Percentiles rank a stretch among this genome's conserved stretches.
Conservation (phyloP, 2,797 vertebrate species). For the Mallotus villosus region DNA sequence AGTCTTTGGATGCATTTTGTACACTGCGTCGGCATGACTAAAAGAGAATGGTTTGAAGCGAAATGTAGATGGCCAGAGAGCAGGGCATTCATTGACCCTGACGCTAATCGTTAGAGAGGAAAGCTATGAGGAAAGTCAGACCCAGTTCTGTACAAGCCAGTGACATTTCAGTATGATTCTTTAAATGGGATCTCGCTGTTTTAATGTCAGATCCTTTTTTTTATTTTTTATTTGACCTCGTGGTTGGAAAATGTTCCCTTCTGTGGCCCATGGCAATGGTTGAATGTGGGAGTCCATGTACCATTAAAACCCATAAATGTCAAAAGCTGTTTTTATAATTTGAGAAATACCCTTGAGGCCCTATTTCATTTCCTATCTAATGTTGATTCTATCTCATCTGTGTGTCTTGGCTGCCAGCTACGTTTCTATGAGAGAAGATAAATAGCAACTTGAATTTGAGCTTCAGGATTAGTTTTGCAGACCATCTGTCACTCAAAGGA, state of each 20-base stretch:
- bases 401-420: no score
- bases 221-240: background rate
- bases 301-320: background rate
- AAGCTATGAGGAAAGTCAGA: background rate
- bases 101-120: background rate
- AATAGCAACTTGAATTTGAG: no score
- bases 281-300: background rate
- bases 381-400: no score
- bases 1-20: background rate
- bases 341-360: background rate
- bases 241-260: background rate
- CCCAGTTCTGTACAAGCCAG: background rate
- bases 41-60: background rate
- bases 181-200: background rate
- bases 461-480: no score
- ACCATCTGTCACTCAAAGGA: no score
- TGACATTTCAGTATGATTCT: background rate
- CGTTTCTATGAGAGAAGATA: no score
- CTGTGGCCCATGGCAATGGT: background rate
- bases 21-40: background rate
- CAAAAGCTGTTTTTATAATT: conserved; percentile 2
- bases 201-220: background rate
- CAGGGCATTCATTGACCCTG: background rate
- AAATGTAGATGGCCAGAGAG: background rate
- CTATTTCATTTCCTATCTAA: no score